These are phyloP conservation scores for Lathronympha strigana DNA, from an alignment of 2,888 invertebrate genomes.

Conservation along the genomic window DNA sequence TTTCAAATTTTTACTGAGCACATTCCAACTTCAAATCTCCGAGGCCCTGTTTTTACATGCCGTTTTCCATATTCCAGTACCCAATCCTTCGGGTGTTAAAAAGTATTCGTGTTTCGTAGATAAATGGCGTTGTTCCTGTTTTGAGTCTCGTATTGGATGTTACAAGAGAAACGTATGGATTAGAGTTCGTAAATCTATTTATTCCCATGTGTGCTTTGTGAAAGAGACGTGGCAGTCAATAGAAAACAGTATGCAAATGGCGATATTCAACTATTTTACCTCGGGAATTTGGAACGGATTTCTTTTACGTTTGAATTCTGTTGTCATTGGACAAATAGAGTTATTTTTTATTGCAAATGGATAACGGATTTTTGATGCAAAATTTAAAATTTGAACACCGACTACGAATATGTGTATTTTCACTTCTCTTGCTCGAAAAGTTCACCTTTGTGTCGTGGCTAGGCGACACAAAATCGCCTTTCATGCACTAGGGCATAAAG, in stretches of 20 bases:
- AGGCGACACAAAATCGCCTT: too few species aligned
- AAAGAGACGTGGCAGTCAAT: constrained; percentile 18
- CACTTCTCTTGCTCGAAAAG: too few species aligned
- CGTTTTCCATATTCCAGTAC: constrained; percentile 26
- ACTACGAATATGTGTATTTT: too few species aligned
- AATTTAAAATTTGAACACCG: too few species aligned
- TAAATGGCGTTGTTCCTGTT: constrained; percentile 11
- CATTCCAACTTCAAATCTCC: constrained; percentile 27
- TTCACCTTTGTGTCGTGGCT: too few species aligned
- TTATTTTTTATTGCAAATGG: too few species aligned
- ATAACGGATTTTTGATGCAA: too few species aligned
- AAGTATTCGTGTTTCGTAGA: constrained; percentile 18
- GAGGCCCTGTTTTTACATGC: constrained; percentile 26
- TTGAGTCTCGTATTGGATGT: constrained; percentile 20
- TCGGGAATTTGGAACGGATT: not conserved
- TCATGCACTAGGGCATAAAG: too few species aligned
- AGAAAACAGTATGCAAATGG: constrained; percentile 24
- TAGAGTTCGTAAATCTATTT: constrained; percentile 28
- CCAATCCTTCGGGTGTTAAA: constrained; percentile 27
- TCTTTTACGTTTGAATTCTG: not conserved
- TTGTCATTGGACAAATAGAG: too few species aligned
- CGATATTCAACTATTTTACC: not conserved
- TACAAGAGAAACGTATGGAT: constrained; percentile 27
- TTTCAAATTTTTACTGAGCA: constrained; percentile 28
- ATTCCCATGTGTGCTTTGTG: constrained; percentile 31